A percentile compares a stretch with the other conserved stretches of the same genome.
Evolutionary conservation across 2,888 invertebrate species (phyloP).

Genomic region (Eurytoma californica): DNA sequence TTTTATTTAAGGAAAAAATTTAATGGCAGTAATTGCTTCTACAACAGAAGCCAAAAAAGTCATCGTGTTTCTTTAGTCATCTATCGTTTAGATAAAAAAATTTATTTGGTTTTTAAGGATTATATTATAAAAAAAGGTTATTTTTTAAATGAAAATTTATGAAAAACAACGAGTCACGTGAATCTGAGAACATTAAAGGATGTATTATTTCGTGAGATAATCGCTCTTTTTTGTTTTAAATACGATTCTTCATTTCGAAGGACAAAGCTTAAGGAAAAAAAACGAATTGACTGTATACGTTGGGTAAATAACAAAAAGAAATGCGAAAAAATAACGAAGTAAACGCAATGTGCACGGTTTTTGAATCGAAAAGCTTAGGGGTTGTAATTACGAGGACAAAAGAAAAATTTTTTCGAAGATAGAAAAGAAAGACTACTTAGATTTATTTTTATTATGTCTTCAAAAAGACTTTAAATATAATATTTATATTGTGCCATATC

Average conservation of each 20-base stretch:
- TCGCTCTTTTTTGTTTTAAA: conserved; percentile 55
- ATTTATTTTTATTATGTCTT: conserved; percentile 75
- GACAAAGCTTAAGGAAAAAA: conserved; percentile 53
- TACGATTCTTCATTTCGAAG: conserved; percentile 61
- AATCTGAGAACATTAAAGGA: conserved; percentile 62
- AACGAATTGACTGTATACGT: conserved; percentile 57
- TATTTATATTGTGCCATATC: conserved; percentile 75
- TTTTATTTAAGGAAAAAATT: conserved; percentile 47
- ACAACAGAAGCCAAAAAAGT: conserved; percentile 47
- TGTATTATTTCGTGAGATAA: conserved; percentile 62
- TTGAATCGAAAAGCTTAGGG: conserved; percentile 63
- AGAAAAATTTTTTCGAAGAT: conserved; percentile 67
- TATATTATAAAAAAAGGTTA: conserved; percentile 34
- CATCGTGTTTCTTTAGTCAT: conserved; percentile 44
- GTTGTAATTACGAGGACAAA: conserved; percentile 63
- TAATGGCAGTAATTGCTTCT: conserved; percentile 40
- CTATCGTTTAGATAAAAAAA: conserved; percentile 46
- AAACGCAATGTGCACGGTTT: conserved; percentile 52
- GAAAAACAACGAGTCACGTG: conserved; percentile 42
- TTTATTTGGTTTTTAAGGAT: conserved; percentile 43
- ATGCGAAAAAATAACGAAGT: conserved; percentile 55
- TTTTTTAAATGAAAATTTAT: conserved; percentile 21
- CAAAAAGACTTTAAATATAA: conserved; percentile 74
- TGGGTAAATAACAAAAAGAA: conserved; percentile 54
- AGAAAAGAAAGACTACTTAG: conserved; percentile 74